Evolutionary conservation across 2,797 vertebrate genomes (phyloP).

Genomic region (Nannoperca australis): DNA sequence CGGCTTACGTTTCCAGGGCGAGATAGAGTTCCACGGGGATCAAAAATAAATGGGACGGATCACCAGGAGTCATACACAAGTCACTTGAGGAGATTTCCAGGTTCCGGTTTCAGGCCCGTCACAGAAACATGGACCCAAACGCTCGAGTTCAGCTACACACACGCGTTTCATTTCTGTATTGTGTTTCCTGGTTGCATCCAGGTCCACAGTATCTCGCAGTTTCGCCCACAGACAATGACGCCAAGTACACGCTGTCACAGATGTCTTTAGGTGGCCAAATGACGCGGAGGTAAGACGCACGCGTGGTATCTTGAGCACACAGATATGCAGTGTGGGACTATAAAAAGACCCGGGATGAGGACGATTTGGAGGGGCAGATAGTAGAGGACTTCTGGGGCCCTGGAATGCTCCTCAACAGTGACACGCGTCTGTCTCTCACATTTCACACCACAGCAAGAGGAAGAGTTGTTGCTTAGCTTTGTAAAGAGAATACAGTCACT

Average conservation of each 20-base stretch:
- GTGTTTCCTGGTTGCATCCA: slow-evolving; percentile 26
- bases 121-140: slow-evolving; percentile 5
- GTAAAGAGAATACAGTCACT: background rate
- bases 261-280: slow-evolving; percentile 9
- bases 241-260: slow-evolving; percentile 18
- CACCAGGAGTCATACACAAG: slow-evolving; percentile 25
- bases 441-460: background rate
- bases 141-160: background rate
- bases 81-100: slow-evolving; percentile 25
- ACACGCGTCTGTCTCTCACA: background rate
- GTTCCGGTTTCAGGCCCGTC: slow-evolving; percentile 33
- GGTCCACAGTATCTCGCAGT: background rate
- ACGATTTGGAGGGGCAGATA: slow-evolving; percentile 16
- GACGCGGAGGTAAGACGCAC: slow-evolving; percentile 19
- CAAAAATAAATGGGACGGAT: slow-evolving; percentile 60
- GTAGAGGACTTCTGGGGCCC: slow-evolving; percentile 10
- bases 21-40: slow-evolving; percentile 32
- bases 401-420: background rate
- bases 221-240: slow-evolving; percentile 25
- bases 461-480: background rate
- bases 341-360: slow-evolving; percentile 53
- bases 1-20: slow-evolving; percentile 53
- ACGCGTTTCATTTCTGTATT: slow-evolving; percentile 10
- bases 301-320: slow-evolving; percentile 55
- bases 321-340: slow-evolving; percentile 62